Percentiles rank a stretch among this genome's conserved stretches.
Evolutionary conservation across 2,888 invertebrate species (phyloP).

Genomic region (Nemapogon koenigi): DNA sequence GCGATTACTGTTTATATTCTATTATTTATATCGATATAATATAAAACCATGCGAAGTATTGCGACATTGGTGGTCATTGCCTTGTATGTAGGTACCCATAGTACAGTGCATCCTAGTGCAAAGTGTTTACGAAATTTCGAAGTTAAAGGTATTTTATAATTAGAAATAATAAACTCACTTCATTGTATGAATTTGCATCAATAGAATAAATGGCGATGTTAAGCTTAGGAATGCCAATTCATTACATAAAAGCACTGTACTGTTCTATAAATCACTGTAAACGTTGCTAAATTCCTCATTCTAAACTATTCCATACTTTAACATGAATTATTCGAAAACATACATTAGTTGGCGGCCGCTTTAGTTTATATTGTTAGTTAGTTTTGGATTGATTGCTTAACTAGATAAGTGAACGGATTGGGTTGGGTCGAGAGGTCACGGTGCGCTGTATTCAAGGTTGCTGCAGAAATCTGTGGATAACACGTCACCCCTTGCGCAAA

Average conservation of each 20-base stretch:
- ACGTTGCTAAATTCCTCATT: conserved; percentile 2
- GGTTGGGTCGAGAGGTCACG: conserved; percentile 11
- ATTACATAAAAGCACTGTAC: neutral
- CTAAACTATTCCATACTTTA: neutral
- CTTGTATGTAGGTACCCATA: no score
- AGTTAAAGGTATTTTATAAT: no score
- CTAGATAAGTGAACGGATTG: conserved; percentile 27
- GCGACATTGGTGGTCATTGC: no score
- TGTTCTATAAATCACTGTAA: neutral
- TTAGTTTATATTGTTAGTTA: conserved; percentile 22
- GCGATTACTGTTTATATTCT: no score
- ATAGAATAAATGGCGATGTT: neutral
- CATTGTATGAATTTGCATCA: neutral
- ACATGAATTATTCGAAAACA: neutral
- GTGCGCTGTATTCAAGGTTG: conserved; percentile 34
- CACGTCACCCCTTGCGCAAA: conserved; percentile 31
- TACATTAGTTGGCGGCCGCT: neutral
- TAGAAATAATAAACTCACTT: neutral
- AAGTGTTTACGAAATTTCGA: no score
- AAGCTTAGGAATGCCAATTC: neutral
- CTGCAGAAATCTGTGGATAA: conserved; percentile 24
- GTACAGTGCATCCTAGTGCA: no score
- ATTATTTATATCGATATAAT: no score
- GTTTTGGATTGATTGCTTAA: conserved; percentile 25
- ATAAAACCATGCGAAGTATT: no score